Conservation (phyloP, 2,888 invertebrate genomes). For the Microctonus aethiopoides region DNA sequence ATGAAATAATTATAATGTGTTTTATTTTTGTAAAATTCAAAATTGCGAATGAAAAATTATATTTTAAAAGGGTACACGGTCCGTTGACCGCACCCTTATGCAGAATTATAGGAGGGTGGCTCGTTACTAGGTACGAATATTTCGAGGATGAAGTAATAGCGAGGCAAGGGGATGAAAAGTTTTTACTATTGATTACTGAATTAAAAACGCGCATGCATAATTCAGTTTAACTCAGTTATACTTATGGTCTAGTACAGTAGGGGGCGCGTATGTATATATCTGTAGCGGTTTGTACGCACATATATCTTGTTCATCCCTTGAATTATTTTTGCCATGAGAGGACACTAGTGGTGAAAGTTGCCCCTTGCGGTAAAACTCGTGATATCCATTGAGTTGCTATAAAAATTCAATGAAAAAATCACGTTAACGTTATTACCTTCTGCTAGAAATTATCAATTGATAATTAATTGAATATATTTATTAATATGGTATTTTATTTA, state of each 20-base stretch:
- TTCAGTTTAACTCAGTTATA: slow-evolving; percentile 50
- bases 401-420: not conserved
- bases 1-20: too few relatives aligned
- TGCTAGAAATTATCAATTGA: slow-evolving; percentile 1
- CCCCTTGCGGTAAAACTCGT: not conserved
- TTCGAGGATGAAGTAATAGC: slow-evolving; percentile 34
- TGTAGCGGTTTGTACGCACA: slow-evolving; percentile 6
- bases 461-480: not conserved
- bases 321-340: not conserved
- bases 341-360: slow-evolving; percentile 23
- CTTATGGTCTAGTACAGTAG: slow-evolving; percentile 34
- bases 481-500: too few relatives aligned
- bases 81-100: slow-evolving; percentile 49
- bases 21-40: too few relatives aligned
- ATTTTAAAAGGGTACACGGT: too few relatives aligned
- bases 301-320: not conserved
- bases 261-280: slow-evolving; percentile 37
- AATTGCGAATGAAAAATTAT: too few relatives aligned
- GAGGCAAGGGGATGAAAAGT: slow-evolving; percentile 51
- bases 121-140: slow-evolving; percentile 50
- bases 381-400: not conserved
- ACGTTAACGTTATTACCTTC: not conserved
- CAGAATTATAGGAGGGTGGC: slow-evolving; percentile 39
- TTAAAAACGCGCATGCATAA: slow-evolving; percentile 65
- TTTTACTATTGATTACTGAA: slow-evolving; percentile 65